Conservation (phyloP, 1,140 invertebrate genomes). For the Drosophila nannoptera region DNA sequence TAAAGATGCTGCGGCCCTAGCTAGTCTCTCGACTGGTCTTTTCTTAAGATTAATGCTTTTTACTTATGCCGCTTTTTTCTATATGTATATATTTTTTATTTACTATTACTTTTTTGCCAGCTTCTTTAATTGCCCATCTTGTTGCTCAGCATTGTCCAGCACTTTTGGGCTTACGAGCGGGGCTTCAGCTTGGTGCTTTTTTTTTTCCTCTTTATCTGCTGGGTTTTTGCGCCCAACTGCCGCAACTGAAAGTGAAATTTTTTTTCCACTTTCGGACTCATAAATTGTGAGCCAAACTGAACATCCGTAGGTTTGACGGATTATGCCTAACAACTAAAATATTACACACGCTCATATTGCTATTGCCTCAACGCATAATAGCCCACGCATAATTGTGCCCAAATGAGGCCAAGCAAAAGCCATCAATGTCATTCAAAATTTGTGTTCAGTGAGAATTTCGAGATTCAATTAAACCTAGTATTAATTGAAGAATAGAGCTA, state of each 20-base stretch:
- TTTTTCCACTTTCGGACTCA: conserved; percentile 54
- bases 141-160: conserved; percentile 43
- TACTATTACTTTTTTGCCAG: conserved; percentile 43
- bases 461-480: too few species aligned
- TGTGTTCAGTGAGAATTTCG: too few species aligned
- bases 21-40: conserved; percentile 17
- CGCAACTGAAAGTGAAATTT: conserved; percentile 75
- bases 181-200: background rate
- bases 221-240: conserved; percentile 42
- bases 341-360: background rate
- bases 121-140: conserved; percentile 63
- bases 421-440: conserved; percentile 10
- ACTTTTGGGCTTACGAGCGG: conserved; percentile 29
- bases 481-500: too few species aligned
- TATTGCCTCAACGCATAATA: background rate
- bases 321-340: conserved; percentile 11
- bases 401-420: background rate
- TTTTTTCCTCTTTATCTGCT: conserved; percentile 8
- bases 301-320: conserved; percentile 43
- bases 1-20: conserved; percentile 46
- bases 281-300: conserved; percentile 27
- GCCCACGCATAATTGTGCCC: conserved; percentile 19
- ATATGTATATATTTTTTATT: conserved; percentile 33
- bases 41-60: conserved; percentile 42
- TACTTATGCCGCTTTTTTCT: conserved; percentile 40